These are phyloP conservation scores for Pachycephala philippinensis DNA, from an alignment of 2,113 vertebrate genomes.

Conservation along the genomic window DNA sequence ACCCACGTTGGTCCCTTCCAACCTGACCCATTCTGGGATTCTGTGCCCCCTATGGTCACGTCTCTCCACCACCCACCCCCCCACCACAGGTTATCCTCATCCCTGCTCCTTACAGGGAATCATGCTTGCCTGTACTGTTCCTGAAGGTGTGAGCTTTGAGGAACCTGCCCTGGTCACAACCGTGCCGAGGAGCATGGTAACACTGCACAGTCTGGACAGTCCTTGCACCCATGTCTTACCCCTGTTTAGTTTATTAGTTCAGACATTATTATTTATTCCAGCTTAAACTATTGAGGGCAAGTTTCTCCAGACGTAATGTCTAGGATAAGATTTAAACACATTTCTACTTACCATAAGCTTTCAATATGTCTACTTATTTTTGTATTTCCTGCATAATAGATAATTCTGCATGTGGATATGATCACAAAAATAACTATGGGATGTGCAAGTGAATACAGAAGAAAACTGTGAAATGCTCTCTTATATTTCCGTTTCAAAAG, in stretches of 20 bases:
- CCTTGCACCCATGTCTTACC: not conserved
- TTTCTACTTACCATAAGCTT: not conserved
- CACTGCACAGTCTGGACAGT: not conserved
- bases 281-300: not conserved
- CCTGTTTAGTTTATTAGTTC: not conserved
- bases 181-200: fast-evolving
- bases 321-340: not conserved
- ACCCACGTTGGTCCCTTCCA: not conserved
- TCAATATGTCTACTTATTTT: not conserved
- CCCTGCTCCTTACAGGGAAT: not conserved
- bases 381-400: not conserved
- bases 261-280: not conserved
- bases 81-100: not conserved
- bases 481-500: not conserved
- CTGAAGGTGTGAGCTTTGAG: not conserved
- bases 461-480: not conserved
- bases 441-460: not conserved
- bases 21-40: not conserved
- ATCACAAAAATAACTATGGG: not conserved
- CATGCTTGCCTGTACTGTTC: not conserved
- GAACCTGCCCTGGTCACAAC: not conserved
- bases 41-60: not conserved
- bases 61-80: fast-evolving
- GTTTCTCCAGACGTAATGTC: not conserved
- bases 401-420: not conserved